A percentile compares a stretch with the other conserved stretches of the same genome.
Evolutionary conservation across 1,140 invertebrate species (phyloP).

Genomic region (Drosophila novamexicana): DNA sequence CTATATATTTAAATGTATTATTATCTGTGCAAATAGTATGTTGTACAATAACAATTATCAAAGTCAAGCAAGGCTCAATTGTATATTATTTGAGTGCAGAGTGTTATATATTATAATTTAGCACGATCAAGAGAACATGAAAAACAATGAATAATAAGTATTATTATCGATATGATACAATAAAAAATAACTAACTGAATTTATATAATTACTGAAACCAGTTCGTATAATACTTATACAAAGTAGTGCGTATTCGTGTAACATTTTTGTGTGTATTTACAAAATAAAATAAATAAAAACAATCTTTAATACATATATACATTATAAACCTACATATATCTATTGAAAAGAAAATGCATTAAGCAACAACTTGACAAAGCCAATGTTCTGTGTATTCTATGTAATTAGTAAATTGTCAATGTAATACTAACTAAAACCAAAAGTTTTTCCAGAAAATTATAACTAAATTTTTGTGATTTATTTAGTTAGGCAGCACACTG

Average conservation of each 20-base stretch:
- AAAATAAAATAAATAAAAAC: slow-evolving; percentile 2
- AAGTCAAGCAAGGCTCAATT: slow-evolving; percentile 8
- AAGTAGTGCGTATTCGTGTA: slow-evolving; percentile 28
- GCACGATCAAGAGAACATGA: neutral
- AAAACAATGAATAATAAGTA: slow-evolving; percentile 19
- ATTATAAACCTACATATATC: slow-evolving; percentile 13
- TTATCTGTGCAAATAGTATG: neutral
- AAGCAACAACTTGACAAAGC: slow-evolving; percentile 3
- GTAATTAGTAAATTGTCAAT: slow-evolving; percentile 26
- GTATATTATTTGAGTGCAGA: slow-evolving; percentile 3
- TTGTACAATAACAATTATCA: slow-evolving; percentile 24
- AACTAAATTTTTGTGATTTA: slow-evolving; percentile 29
- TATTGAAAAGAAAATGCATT: slow-evolving; percentile 7
- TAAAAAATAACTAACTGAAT: slow-evolving; percentile 34
- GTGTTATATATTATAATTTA: slow-evolving; percentile 2
- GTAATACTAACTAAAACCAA: slow-evolving; percentile 1
- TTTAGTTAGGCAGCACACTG: slow-evolving; percentile 50
- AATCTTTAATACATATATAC: neutral
- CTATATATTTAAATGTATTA: slow-evolving; percentile 2
- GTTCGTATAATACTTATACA: slow-evolving; percentile 32
- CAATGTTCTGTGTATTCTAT: slow-evolving; percentile 21
- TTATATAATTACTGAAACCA: slow-evolving; percentile 48
- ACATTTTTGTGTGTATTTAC: slow-evolving; percentile 32
- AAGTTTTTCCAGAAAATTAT: neutral
- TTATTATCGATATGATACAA: slow-evolving; percentile 49